Conservation (phyloP, 2,113 vertebrate species). For the Anoplopoma fimbria region DNA sequence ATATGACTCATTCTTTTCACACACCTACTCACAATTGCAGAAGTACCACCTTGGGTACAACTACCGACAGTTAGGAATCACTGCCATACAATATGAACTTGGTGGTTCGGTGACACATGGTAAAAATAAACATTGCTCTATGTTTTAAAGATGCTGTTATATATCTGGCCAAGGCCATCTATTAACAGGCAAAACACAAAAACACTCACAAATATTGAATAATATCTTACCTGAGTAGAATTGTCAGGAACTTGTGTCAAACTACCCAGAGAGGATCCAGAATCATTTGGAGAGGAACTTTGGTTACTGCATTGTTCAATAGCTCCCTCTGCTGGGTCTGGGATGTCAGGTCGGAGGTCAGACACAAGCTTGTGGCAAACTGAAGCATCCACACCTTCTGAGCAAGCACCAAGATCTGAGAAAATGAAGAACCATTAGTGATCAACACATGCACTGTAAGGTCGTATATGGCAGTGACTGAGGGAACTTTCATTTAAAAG, state of each 20-base stretch:
- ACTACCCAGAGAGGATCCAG: background rate
- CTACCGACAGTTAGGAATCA: background rate
- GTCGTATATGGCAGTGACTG: background rate
- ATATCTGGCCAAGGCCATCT: background rate
- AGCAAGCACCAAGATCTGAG: conserved; percentile 3
- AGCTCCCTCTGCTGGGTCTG: conserved; percentile 34
- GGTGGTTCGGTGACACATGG: background rate
- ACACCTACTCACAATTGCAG: background rate
- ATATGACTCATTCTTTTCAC: background rate
- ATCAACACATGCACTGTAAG: background rate
- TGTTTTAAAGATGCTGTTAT: background rate
- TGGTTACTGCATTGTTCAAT: background rate
- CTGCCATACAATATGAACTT: background rate
- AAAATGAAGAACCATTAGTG: background rate
- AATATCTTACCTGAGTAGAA: conserved; percentile 40
- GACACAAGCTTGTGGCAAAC: background rate
- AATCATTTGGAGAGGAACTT: background rate
- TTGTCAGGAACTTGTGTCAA: background rate
- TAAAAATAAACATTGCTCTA: background rate
- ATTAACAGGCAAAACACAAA: background rate
- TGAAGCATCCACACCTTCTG: background rate
- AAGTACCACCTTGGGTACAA: background rate
- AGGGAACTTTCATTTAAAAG: background rate
- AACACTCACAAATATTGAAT: background rate
- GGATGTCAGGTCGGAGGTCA: background rate